A percentile compares a stretch with the other conserved stretches of the same genome.
Conservation (phyloP, 2,113 vertebrate genomes). For the Sebastes schlegelii region DNA sequence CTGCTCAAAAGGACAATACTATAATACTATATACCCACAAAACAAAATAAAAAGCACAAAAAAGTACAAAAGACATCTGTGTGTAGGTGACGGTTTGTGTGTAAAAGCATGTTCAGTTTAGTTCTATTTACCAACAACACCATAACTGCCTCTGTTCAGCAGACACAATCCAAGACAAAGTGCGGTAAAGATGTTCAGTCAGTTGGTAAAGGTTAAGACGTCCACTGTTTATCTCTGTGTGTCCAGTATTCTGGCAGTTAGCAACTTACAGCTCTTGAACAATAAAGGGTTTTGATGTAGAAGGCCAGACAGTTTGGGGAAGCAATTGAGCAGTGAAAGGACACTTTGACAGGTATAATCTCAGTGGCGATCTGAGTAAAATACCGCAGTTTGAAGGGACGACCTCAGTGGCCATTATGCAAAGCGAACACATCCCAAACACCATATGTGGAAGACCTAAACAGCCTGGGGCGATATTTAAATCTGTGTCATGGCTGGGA, state of each 20-base stretch:
- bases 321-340: constrained; percentile 13
- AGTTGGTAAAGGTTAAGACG: constrained; percentile 17
- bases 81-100: neutral
- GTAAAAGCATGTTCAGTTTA: constrained; percentile 7
- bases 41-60: constrained; percentile 1
- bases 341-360: constrained; percentile 7
- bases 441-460: neutral
- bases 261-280: constrained; percentile 13
- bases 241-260: constrained; percentile 36
- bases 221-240: constrained; percentile 20
- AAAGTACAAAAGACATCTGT: neutral
- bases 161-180: constrained; percentile 1
- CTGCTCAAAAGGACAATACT: neutral
- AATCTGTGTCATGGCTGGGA: constrained; percentile 24
- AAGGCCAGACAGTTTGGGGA: constrained; percentile 21
- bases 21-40: neutral
- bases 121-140: constrained; percentile 18
- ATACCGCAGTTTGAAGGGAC: constrained; percentile 1
- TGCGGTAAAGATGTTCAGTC: neutral
- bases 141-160: constrained; percentile 5
- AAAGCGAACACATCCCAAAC: constrained; percentile 25
- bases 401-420: neutral
- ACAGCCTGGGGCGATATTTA: neutral
- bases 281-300: neutral
- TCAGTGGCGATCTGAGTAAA: neutral